Conservation (phyloP, 2,888 invertebrate species). For the Plebejus argus region DNA sequence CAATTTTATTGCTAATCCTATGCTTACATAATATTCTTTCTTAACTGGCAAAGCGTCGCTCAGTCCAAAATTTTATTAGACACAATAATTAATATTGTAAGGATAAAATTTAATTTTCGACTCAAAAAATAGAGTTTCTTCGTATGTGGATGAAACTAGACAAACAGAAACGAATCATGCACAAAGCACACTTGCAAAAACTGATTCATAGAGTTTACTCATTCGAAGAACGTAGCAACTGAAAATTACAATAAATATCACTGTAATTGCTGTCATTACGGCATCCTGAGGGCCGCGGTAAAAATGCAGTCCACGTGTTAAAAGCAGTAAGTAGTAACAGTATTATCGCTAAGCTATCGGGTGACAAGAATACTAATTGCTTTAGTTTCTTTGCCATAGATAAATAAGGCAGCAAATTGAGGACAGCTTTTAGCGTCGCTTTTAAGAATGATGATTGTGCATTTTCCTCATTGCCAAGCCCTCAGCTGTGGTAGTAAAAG, state of each 20-base stretch:
- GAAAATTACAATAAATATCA: slow-evolving; percentile 26
- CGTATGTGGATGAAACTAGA: too few relatives aligned
- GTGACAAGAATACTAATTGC: slow-evolving; percentile 31
- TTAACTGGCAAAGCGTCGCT: too few relatives aligned
- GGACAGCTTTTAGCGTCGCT: background rate
- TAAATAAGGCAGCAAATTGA: slow-evolving; percentile 13
- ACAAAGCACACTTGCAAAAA: background rate
- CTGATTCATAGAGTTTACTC: background rate
- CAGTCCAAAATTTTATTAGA: too few relatives aligned
- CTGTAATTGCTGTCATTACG: slow-evolving; percentile 27
- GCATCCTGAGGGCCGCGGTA: slow-evolving; percentile 7
- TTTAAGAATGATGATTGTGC: background rate
- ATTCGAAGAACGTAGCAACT: slow-evolving; percentile 4
- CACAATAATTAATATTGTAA: too few relatives aligned
- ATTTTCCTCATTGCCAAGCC: background rate
- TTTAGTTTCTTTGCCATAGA: slow-evolving; percentile 34
- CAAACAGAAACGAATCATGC: background rate
- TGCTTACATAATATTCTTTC: too few relatives aligned
- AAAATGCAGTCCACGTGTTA: slow-evolving; percentile 31
- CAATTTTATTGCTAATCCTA: too few relatives aligned
- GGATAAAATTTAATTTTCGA: too few relatives aligned
- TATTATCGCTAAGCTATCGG: slow-evolving; percentile 29
- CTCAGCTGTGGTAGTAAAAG: background rate
- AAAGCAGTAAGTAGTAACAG: slow-evolving; percentile 29
- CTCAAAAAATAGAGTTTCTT: too few relatives aligned